Base-by-base conservation (phyloP, 2,797 vertebrate genomes). In the Steatocranus sp. region DNA sequence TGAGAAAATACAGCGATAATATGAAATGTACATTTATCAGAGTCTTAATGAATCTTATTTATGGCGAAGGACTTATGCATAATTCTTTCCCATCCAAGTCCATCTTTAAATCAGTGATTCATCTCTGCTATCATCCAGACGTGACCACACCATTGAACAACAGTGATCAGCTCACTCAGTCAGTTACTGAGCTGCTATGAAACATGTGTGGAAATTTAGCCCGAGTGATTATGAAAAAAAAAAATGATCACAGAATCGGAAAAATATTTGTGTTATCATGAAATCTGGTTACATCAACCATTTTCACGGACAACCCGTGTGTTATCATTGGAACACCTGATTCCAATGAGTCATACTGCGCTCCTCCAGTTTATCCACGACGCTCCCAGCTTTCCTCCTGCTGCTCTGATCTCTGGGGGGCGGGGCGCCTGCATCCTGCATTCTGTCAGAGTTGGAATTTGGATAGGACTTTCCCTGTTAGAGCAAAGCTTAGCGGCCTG, bases 31-130 rank as follows among this genome's bases (percentile, higher is more conserved):
- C 91, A 95, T 96, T 94, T 83, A 76, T 95, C 93, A 81, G 86
- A 73, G 89, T 93, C 94, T 90, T 88, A 92, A 95, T 96, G 84
- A 95, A 95, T 96, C 95, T 94, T 93, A 93, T 94, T 95, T 95
- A 95, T 96, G 89, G 94, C 2, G 79, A 93, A 86, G 66, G 86
- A 87, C 83, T 83, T n/a, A 82, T 50, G 88, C 91, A 91, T 94
- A 90, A 95, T 89, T 91, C 89, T 85, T 88, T 75, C 20, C 87
- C 84, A 82, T 87, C 89, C 80, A 87, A 82, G 85, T 91, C 87
- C 63, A 78, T 12, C 30, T 88, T 89, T 85, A 90, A 89, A 89
- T 87, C 54, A 66, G 79, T n/a, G 12, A 86, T 93, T 85, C 58
- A 20, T 92, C 88, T 83, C 68, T 68, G 83, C 81, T 75, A 79